These are phyloP conservation scores for Tragelaphus strepsiceros DNA, from an alignment of 2,113 vertebrate genomes.

Conservation along the genomic window DNA sequence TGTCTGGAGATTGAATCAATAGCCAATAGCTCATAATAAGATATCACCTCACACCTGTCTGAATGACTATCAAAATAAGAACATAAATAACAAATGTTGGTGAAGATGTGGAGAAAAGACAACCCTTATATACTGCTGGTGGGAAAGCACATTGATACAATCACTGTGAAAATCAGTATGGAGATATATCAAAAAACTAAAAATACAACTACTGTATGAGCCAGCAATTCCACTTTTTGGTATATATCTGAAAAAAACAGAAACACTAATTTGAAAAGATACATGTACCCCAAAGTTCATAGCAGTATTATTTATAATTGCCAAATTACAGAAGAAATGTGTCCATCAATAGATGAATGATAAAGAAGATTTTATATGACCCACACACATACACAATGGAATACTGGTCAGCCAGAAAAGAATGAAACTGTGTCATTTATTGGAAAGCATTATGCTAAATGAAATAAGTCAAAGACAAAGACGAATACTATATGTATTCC, in stretches of 20 bases:
- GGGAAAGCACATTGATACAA: neutral
- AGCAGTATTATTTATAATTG: neutral
- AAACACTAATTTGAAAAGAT: neutral
- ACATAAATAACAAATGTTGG: neutral
- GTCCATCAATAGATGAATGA: neutral
- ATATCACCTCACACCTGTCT: neutral
- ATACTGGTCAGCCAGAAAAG: neutral
- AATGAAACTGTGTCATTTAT: neutral
- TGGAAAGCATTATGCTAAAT: neutral
- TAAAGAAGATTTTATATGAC: neutral
- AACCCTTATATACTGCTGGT: neutral
- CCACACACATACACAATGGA: neutral
- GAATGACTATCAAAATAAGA: neutral
- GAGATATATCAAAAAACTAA: neutral
- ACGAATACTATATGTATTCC: neutral
- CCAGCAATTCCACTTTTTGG: neutral
- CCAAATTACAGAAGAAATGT: neutral
- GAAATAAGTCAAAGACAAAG: neutral
- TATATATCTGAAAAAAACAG: neutral
- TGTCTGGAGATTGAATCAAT: neutral
- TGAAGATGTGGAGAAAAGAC: neutral
- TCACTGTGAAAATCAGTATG: neutral
- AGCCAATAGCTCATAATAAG: neutral
- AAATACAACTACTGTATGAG: neutral
- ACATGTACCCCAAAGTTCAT: neutral